Percentiles rank a stretch among this genome's conserved stretches.
Conservation (phyloP, 2,888 invertebrate genomes). For the Agriopis marginaria region DNA sequence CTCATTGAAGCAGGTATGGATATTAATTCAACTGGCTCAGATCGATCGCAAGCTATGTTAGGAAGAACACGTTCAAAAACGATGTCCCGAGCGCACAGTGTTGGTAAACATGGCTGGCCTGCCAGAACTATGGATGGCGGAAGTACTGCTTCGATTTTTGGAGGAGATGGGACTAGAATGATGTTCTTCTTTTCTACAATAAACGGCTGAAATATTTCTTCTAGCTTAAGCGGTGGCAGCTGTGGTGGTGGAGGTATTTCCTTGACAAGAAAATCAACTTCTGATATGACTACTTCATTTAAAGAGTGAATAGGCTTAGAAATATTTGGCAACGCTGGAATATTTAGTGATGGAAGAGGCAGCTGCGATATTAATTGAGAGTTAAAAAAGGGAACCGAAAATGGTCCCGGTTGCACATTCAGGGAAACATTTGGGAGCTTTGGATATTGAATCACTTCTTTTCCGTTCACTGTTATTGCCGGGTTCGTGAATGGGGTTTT, state of each 20-base stretch:
- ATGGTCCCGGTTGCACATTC: conserved; percentile 10
- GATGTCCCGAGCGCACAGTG: conserved; percentile 52
- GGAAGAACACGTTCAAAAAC: conserved; percentile 56
- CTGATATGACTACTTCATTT: conserved; percentile 23
- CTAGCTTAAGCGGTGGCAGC: conserved; percentile 40
- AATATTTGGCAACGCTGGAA: conserved; percentile 27
- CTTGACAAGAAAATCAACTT: conserved; percentile 27
- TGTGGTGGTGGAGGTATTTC: conserved; percentile 42
- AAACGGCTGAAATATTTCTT: conserved; percentile 32
- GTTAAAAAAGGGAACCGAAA: conserved; percentile 11
- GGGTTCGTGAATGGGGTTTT: conserved; percentile 24
- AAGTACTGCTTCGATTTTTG: conserved; percentile 37
- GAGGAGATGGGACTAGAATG: conserved; percentile 45
- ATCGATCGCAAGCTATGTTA: conserved; percentile 46
- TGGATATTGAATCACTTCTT: background rate
- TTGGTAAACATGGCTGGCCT: conserved; percentile 31
- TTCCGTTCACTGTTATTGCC: background rate
- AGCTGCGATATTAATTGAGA: conserved; percentile 18
- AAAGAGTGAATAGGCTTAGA: conserved; percentile 17
- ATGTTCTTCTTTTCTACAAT: conserved; percentile 35
- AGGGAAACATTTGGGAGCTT: conserved; percentile 6
- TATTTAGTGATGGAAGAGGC: conserved; percentile 17
- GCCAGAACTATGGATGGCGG: conserved; percentile 41
- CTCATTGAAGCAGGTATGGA: conserved; percentile 36
- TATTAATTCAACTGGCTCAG: conserved; percentile 41